Evolutionary conservation across 2,797 vertebrate species (phyloP), one percentile per base, ranked within the genome.

Genomic region (Thalassophryne amazonica): DNA sequence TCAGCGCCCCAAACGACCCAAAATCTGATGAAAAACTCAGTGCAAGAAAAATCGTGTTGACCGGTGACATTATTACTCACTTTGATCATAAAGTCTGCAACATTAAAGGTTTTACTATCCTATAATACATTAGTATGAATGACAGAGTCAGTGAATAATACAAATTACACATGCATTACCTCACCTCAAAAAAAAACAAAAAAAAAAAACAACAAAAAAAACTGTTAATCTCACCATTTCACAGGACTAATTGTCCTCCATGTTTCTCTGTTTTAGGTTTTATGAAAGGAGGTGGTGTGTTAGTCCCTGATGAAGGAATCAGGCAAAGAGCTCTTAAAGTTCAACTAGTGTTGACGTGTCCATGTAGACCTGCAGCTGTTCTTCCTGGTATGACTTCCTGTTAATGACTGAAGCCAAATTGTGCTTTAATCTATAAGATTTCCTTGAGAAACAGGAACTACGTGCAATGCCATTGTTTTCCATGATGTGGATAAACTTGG

Each of bases 391-490:
- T 65, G 62, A 64, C 42, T 60, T 25, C 12, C 21, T 52, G 20
- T 12, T 2, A 56, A 34, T 33, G 43, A 64, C 19, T 41, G 5
- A 57, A 34, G 27, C 35, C 47, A 13, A 65, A 28, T 35, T 16
- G 18, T 10, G 17, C 47, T 41, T n/a, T 11, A 48, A 39, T 3
- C 30, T 23, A 36, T 18, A 48, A 45, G 52, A 46, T 10, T 30
- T 9, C 48, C 5, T 19, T 11, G 4, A 53, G 47, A 45, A 9
- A 32, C 6, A 17, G 32, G 22, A 61, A 59, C 37, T 48, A 9
- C 34, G 36, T 50, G 60, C 57, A 33, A 82, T 79, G 84, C 54
- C 66, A 46, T 41, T 31, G 13, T 39, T 56, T 73, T 70, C 19
- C 45, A 40, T 30, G 45, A 69, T 54, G 64, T 24, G 45, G 53